Conservation (phyloP, 1,140 invertebrate genomes). For the Diuraphis noxia region DNA sequence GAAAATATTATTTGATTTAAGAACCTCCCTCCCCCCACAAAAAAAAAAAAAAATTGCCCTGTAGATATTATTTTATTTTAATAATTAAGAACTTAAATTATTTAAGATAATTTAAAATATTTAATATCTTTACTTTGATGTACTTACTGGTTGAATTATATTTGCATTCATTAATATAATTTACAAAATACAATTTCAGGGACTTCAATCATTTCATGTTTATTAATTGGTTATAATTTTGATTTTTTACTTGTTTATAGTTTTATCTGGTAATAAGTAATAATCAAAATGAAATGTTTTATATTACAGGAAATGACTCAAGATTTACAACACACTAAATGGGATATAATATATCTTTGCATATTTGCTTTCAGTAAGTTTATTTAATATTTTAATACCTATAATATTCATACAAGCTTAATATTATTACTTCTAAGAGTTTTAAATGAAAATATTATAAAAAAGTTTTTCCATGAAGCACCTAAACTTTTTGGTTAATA, state of each 20-base stretch:
- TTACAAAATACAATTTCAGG: background rate
- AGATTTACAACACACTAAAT: conserved; percentile 68
- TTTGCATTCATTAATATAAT: background rate
- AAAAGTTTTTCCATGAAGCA: no score
- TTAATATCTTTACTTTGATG: background rate
- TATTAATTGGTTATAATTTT: background rate
- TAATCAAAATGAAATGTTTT: conserved; percentile 46
- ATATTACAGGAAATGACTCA: conserved; percentile 65
- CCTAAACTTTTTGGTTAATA: background rate
- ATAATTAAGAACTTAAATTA: background rate
- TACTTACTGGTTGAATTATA: background rate
- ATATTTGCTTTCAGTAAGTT: conserved; percentile 67
- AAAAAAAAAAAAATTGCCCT: no score
- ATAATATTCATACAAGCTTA: background rate
- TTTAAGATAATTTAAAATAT: background rate
- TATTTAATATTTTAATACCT: conserved; percentile 1
- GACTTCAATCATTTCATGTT: no score
- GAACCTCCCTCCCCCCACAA: no score
- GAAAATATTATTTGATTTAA: no score
- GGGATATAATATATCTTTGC: conserved; percentile 67
- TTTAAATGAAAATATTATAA: background rate
- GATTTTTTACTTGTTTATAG: background rate
- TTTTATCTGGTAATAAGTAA: background rate
- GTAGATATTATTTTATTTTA: no score
- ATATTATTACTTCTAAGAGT: background rate